A percentile compares a stretch with the other conserved stretches of the same genome.
Evolutionary conservation across 2,797 vertebrate species (phyloP).

Genomic region (Phataginus tricuspis): DNA sequence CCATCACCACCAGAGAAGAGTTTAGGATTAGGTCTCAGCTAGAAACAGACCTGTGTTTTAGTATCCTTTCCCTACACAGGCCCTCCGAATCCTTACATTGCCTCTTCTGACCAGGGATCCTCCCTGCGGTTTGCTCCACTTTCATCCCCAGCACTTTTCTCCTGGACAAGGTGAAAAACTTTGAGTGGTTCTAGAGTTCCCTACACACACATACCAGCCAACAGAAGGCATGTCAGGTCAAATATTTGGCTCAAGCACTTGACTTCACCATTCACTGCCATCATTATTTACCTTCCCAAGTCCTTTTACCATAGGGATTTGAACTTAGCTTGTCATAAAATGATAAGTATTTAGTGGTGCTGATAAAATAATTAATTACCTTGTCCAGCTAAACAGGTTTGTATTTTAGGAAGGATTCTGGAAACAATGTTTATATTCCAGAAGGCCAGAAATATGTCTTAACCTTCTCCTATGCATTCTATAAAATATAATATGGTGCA

Average conservation of each 20-base stretch:
- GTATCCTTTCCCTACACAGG: neutral
- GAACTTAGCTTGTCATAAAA: neutral
- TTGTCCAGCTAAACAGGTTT: conserved; percentile 11
- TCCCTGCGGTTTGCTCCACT: neutral
- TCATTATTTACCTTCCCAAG: neutral
- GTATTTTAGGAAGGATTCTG: conserved; percentile 36
- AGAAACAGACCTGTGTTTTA: neutral
- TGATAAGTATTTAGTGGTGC: neutral
- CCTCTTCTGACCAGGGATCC: neutral
- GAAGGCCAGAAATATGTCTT: neutral
- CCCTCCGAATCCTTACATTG: neutral
- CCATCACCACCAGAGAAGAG: neutral
- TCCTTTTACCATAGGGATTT: neutral
- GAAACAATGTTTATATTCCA: conserved; percentile 28
- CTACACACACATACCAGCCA: no score
- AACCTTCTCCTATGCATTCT: neutral
- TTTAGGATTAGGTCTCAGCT: neutral
- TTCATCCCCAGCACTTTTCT: neutral
- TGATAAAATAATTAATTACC: conserved; percentile 12
- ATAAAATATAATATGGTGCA: neutral
- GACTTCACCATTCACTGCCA: neutral
- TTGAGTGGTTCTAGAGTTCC: no score
- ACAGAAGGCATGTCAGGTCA: no score
- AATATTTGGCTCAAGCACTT: neutral
- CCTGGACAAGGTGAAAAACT: neutral